phyloP scores from a whole-genome alignment of 2,888 invertebrate species.

The Anoplius nigerrimus region DNA sequence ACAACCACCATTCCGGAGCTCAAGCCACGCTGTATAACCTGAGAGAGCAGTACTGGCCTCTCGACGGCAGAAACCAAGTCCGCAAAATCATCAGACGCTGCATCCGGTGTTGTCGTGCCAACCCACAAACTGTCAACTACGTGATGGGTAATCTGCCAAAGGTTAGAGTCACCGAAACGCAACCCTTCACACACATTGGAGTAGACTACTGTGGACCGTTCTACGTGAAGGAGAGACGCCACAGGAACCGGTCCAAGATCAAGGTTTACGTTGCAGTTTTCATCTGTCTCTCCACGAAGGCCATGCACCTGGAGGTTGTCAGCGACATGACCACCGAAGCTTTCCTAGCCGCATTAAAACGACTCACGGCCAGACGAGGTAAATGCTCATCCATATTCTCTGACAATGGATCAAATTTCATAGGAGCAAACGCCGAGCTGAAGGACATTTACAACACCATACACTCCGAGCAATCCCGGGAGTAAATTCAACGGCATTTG shows the following conservation, averaged over 20 bases:
- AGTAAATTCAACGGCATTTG: slow-evolving; percentile 1
- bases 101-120: no score
- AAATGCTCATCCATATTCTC: slow-evolving; percentile 54
- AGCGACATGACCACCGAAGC: slow-evolving; percentile 56
- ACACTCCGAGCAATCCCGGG: not conserved
- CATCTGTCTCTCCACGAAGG: no score
- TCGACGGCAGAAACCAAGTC: no score
- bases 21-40: not conserved
- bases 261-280: not conserved
- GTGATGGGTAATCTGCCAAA: no score
- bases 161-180: not conserved
- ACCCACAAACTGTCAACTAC: not conserved
- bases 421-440: slow-evolving; percentile 53
- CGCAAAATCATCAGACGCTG: no score
- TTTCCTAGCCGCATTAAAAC: slow-evolving; percentile 60
- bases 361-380: slow-evolving; percentile 61
- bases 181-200: slow-evolving; percentile 35
- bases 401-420: slow-evolving; percentile 67
- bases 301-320: slow-evolving; percentile 62
- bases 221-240: no score
- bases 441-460: slow-evolving; percentile 7
- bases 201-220: not conserved
- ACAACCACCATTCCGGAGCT: not conserved
- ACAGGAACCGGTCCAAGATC: not conserved
- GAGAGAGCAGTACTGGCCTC: no score